phyloP scores from a whole-genome alignment of 2,113 vertebrate species.

The Aplodontia rufa region DNA sequence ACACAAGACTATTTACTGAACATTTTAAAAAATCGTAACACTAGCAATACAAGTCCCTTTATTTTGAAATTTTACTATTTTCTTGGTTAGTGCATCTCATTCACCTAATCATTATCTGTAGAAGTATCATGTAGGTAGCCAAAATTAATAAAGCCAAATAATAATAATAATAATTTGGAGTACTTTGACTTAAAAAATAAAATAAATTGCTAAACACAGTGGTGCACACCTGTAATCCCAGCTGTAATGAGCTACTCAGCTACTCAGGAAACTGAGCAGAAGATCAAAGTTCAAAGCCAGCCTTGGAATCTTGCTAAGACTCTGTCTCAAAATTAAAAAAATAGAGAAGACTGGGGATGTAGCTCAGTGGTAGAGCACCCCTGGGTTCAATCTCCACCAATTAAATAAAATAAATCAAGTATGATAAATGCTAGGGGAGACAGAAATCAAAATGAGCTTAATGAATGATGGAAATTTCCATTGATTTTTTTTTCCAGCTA shows the following conservation, averaged over 20 bases:
- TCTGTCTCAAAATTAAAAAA: too few species aligned
- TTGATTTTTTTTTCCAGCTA: background rate
- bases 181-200: background rate
- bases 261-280: too few species aligned
- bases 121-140: background rate
- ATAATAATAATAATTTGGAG: background rate
- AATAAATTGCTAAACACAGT: too few species aligned
- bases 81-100: background rate
- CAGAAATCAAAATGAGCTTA: background rate
- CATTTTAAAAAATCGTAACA: background rate
- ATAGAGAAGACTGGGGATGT: too few species aligned
- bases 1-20: background rate
- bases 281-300: too few species aligned
- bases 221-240: too few species aligned
- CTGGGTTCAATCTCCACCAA: too few species aligned
- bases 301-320: too few species aligned
- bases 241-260: too few species aligned
- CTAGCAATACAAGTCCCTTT: background rate
- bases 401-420: background rate
- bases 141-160: slow-evolving; percentile 38
- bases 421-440: background rate
- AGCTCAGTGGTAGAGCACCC: too few species aligned
- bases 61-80: background rate
- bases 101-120: background rate
- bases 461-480: background rate